phyloP scores from a whole-genome alignment of 1,140 invertebrate genomes.

The Melitaea cinxia region DNA sequence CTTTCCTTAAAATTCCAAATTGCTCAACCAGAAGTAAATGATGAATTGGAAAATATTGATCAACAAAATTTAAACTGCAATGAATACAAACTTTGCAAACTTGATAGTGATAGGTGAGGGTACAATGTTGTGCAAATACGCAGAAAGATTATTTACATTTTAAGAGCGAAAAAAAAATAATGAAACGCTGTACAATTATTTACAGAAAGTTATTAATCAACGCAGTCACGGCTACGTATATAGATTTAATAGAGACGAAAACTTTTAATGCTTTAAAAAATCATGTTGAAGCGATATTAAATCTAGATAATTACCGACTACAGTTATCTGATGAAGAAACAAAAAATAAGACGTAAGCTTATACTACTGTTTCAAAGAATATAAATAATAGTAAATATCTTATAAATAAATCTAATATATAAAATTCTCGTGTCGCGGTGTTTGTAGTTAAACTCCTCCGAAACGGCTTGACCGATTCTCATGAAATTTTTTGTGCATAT shows the following conservation, averaged over 20 bases:
- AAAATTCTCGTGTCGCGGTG: too few relatives aligned
- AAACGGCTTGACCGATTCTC: too few relatives aligned
- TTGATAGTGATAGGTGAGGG: slow-evolving; percentile 56
- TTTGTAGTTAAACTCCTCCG: too few relatives aligned
- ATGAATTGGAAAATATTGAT: slow-evolving; percentile 52
- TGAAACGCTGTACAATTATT: not conserved
- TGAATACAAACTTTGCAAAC: slow-evolving; percentile 62
- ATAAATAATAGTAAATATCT: not conserved
- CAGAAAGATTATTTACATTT: too few relatives aligned
- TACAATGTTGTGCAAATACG: too few relatives aligned
- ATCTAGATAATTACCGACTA: slow-evolving; percentile 37
- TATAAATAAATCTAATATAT: too few relatives aligned
- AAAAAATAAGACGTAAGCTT: slow-evolving; percentile 55
- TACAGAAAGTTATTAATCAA: slow-evolving; percentile 26
- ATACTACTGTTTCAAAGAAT: too few relatives aligned
- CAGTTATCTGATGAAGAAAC: slow-evolving; percentile 49
- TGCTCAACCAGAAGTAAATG: slow-evolving; percentile 36
- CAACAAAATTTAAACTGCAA: slow-evolving; percentile 40
- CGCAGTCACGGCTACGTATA: slow-evolving; percentile 39
- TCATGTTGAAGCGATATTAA: slow-evolving; percentile 37
- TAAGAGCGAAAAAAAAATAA: too few relatives aligned
- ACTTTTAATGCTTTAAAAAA: slow-evolving; percentile 35
- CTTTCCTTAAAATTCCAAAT: slow-evolving; percentile 50
- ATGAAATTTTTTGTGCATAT: too few relatives aligned
- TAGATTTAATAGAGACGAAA: slow-evolving; percentile 42